Evolutionary conservation across 2,888 invertebrate species (phyloP).

Genomic region (Plebejus melissa): DNA sequence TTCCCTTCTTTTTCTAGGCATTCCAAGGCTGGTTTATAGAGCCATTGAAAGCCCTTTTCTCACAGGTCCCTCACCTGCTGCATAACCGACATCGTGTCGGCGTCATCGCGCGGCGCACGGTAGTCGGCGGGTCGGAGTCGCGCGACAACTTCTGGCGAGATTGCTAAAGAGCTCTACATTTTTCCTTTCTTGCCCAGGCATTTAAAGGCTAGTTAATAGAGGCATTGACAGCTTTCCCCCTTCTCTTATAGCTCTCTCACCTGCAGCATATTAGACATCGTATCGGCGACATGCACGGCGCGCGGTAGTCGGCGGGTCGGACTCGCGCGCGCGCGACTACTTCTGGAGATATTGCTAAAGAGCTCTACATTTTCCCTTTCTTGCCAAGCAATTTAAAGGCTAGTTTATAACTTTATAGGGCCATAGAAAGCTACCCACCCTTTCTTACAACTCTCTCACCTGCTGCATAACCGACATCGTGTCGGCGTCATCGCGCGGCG

Average conservation of each 20-base stretch:
- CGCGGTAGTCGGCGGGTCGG: constrained; percentile 68
- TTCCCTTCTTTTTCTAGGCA: too few relatives aligned
- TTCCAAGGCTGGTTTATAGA: too few relatives aligned
- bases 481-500: constrained; percentile 62
- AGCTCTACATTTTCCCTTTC: too few relatives aligned
- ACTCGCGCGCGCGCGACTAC: constrained; percentile 78
- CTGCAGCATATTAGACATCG: constrained; percentile 71
- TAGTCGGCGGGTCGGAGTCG: constrained; percentile 72
- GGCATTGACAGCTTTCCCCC: not conserved
- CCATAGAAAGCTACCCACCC: not conserved
- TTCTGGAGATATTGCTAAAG: constrained; percentile 76
- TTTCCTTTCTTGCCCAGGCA: too few relatives aligned
- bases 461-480: constrained; percentile 71
- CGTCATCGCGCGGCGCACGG: constrained; percentile 61
- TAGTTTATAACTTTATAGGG: too few relatives aligned
- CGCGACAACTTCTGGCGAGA: constrained; percentile 85
- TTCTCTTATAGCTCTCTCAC: constrained; percentile 40
- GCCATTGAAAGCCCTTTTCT: too few relatives aligned
- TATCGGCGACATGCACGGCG: constrained; percentile 65
- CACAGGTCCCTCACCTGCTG: constrained; percentile 56
- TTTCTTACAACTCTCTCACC: constrained; percentile 42
- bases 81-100: constrained; percentile 68
- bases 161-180: too few relatives aligned
- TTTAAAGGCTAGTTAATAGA: too few relatives aligned
- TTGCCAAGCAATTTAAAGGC: too few relatives aligned